These are phyloP conservation scores for Zaprionus lachaisei DNA, from an alignment of 1,140 invertebrate genomes.

Conservation along the genomic window DNA sequence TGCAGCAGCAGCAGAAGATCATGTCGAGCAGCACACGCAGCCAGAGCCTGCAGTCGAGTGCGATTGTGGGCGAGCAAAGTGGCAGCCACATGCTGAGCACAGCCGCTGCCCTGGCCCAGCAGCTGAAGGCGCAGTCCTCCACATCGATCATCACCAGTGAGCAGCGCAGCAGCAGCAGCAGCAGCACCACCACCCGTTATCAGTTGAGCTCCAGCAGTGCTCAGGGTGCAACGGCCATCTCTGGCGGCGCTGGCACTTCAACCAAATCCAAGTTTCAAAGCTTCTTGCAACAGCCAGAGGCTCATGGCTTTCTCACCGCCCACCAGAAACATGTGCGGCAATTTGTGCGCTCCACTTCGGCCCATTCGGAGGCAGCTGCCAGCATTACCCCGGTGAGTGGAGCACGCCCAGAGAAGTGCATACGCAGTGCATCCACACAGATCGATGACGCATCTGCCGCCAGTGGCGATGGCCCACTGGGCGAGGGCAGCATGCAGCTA, in stretches of 20 bases:
- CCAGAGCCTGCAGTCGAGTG: constrained; percentile 80
- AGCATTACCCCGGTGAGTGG: constrained; percentile 42
- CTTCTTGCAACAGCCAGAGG: constrained; percentile 81
- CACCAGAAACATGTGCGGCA: constrained; percentile 84
- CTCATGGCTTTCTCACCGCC: constrained; percentile 72
- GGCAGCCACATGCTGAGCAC: constrained; percentile 40
- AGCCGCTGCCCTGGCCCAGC: constrained; percentile 59
- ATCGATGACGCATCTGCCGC: constrained; percentile 69
- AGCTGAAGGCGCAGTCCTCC: constrained; percentile 80
- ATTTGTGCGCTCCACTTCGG: constrained; percentile 83
- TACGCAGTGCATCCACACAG: constrained; percentile 82
- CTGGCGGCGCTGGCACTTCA: neutral
- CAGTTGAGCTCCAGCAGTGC: constrained; percentile 40
- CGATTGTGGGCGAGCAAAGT: constrained; percentile 65
- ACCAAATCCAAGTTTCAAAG: constrained; percentile 78
- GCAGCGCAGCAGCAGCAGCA: constrained; percentile 65
- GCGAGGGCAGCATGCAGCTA: constrained; percentile 54
- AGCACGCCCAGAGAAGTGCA: constrained; percentile 74
- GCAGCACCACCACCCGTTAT: constrained; percentile 58
- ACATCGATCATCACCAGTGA: constrained; percentile 80
- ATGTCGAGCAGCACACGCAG: constrained; percentile 77
- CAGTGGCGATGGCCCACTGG: constrained; percentile 21
- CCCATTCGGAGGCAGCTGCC: constrained; percentile 81
- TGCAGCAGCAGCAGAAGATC: constrained; percentile 63
- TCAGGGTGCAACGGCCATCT: constrained; percentile 13